Conservation (phyloP, 1,140 invertebrate genomes). For the Drosophila eugracilis region DNA sequence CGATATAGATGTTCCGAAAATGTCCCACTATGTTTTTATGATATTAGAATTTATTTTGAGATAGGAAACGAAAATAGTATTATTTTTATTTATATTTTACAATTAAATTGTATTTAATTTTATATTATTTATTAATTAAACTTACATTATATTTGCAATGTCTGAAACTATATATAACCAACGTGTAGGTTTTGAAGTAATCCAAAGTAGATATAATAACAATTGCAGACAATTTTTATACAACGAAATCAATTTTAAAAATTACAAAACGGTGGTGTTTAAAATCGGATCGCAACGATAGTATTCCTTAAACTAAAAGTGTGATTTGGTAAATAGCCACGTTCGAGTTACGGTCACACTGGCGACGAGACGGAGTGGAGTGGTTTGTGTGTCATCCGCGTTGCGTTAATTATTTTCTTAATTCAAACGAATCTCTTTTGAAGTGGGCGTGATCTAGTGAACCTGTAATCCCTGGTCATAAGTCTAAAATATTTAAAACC, state of each 20-base stretch:
- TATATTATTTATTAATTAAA: too few relatives aligned
- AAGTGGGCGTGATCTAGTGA: constrained; percentile 41
- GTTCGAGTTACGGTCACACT: constrained; percentile 12
- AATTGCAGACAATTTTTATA: too few relatives aligned
- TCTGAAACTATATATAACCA: too few relatives aligned
- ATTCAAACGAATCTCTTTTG: constrained; percentile 52
- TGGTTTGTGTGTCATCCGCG: constrained; percentile 68
- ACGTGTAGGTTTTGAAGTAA: too few relatives aligned
- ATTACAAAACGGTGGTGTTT: too few relatives aligned
- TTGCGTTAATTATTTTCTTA: constrained; percentile 72
- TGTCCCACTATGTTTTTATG: too few relatives aligned
- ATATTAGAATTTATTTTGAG: too few relatives aligned
- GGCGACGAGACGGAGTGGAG: constrained; percentile 42
- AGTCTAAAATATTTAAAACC: constrained; percentile 2
- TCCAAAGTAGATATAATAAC: too few relatives aligned
- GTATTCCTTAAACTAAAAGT: too few relatives aligned
- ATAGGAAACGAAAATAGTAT: neutral
- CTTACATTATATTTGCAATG: too few relatives aligned
- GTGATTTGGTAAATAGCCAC: neutral
- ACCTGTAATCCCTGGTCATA: neutral
- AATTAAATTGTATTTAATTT: too few relatives aligned
- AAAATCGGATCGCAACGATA: neutral
- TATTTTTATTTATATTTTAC: neutral
- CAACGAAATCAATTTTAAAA: too few relatives aligned
- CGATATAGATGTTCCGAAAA: neutral